Evolutionary conservation across 2,888 invertebrate genomes (phyloP).

Genomic region (Drosophila tanythrix): DNA sequence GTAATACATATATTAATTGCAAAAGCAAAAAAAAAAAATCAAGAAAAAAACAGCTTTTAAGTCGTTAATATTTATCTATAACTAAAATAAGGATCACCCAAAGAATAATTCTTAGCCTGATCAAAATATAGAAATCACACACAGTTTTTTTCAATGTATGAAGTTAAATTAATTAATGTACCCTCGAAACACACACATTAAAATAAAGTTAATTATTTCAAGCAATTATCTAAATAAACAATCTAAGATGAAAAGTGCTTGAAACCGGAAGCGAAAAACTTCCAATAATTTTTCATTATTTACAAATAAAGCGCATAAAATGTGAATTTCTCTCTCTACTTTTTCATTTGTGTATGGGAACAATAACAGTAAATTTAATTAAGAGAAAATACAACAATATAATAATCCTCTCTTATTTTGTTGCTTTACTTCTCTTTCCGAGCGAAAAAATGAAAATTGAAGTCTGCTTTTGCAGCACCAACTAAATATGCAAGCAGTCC

Average conservation of each 20-base stretch:
- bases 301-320: slow-evolving; percentile 42
- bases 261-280: slow-evolving; percentile 1
- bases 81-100: slow-evolving; percentile 4
- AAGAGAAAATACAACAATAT: no score
- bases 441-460: not conserved
- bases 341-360: slow-evolving; percentile 16
- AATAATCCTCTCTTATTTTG: not conserved
- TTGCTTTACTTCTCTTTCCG: not conserved
- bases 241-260: not conserved
- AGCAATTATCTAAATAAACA: slow-evolving; percentile 11
- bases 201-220: slow-evolving; percentile 33
- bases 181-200: slow-evolving; percentile 28
- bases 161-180: slow-evolving; percentile 56
- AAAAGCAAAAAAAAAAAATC: not conserved
- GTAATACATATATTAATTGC: slow-evolving; percentile 46
- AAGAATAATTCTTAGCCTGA: slow-evolving; percentile 26
- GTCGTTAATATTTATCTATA: slow-evolving; percentile 29
- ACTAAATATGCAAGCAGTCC: not conserved
- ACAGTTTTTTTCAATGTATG: slow-evolving; percentile 28
- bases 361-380: not conserved
- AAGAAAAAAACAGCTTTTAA: slow-evolving; percentile 20
- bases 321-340: not conserved
- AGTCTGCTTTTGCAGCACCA: not conserved
- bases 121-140: slow-evolving; percentile 26
- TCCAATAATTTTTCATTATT: slow-evolving; percentile 31